A percentile compares a stretch with the other conserved stretches of the same genome.
phyloP scores from a whole-genome alignment of 2,113 vertebrate species.

The Toxotes jaculatrix region DNA sequence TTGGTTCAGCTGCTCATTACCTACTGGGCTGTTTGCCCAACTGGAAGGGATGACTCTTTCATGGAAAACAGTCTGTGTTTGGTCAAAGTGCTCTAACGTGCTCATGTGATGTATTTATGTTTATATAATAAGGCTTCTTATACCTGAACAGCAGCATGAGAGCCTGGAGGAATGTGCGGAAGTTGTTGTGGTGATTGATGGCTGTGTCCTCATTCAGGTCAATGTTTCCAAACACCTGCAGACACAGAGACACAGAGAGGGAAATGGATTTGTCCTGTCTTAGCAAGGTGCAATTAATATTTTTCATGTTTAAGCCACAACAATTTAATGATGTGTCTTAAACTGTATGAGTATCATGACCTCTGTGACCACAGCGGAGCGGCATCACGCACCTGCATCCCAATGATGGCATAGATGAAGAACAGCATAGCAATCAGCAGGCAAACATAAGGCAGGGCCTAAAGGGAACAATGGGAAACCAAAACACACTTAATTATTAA shows the following conservation, averaged over 20 bases:
- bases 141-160: constrained; percentile 97
- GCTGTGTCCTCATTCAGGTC: constrained; percentile 91
- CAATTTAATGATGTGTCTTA: neutral
- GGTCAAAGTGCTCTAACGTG: too few species aligned
- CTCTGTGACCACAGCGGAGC: constrained; percentile 10
- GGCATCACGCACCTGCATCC: constrained; percentile 91
- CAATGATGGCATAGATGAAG: constrained; percentile 98
- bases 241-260: constrained; percentile 9
- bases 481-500: constrained; percentile 41
- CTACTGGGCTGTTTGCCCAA: too few species aligned
- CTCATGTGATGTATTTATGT: too few species aligned
- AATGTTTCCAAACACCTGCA: constrained; percentile 98
- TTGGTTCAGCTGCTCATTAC: too few species aligned
- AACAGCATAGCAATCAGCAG: constrained; percentile 98
- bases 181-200: constrained; percentile 97
- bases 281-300: neutral
- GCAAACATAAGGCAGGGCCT: constrained; percentile 97
- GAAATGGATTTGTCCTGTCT: neutral
- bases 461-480: constrained; percentile 52
- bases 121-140: neutral
- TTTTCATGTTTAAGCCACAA: neutral
- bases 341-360: neutral
- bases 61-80: too few species aligned
- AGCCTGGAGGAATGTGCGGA: constrained; percentile 95
- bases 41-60: too few species aligned